A percentile compares a stretch with the other conserved stretches of the same genome.
These are phyloP conservation scores for Glaucidium brasilianum DNA, from an alignment of 2,113 vertebrate species.

Conservation along the genomic window DNA sequence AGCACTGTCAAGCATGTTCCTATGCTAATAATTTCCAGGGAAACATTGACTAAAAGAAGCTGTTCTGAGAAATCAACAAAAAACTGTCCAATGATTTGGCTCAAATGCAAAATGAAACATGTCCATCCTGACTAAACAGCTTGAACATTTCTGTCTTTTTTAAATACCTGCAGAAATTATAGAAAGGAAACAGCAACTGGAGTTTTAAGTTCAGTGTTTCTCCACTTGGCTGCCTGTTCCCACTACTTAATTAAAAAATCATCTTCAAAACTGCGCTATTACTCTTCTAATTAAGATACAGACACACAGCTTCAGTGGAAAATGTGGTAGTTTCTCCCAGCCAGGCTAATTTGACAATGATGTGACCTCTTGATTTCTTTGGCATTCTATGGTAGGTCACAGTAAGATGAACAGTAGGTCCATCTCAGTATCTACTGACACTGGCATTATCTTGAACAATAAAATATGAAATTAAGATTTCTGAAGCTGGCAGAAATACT, in stretches of 20 bases:
- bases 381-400: neutral
- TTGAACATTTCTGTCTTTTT: neutral
- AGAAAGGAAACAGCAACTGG: neutral
- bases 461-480: neutral
- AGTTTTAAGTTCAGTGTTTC: neutral
- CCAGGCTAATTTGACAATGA: rapidly evolving
- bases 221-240: neutral
- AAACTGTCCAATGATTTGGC: neutral
- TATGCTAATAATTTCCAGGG: neutral
- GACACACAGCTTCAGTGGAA: neutral
- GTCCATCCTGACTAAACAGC: neutral
- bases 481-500: neutral
- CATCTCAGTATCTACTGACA: neutral
- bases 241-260: neutral
- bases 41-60: neutral
- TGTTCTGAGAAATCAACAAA: neutral
- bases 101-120: neutral
- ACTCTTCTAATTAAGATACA: neutral
- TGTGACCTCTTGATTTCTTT: neutral
- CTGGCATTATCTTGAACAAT: neutral
- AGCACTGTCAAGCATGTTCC: neutral
- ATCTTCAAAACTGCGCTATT: neutral
- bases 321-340: neutral
- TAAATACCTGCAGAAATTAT: neutral
- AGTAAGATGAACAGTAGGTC: neutral